Conservation (phyloP, 1,140 invertebrate species). For the Anagrus nilaparvatae region DNA sequence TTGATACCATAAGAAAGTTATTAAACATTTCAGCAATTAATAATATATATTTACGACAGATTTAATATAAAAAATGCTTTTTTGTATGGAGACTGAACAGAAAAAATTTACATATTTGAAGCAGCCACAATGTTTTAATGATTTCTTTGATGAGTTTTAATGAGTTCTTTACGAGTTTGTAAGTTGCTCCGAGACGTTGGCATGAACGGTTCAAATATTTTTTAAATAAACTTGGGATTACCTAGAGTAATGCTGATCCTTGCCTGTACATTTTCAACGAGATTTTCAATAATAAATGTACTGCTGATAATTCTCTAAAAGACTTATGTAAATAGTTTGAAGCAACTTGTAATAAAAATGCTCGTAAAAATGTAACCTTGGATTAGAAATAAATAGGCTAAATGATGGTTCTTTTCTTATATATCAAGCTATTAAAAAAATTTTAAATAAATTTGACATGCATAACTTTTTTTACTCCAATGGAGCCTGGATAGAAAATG, state of each 20-base stretch:
- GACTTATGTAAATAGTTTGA: slow-evolving; percentile 2
- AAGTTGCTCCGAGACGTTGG: slow-evolving; percentile 18
- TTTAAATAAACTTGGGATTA: neutral
- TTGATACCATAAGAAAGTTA: slow-evolving; percentile 4
- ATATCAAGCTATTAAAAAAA: slow-evolving; percentile 8
- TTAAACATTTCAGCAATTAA: neutral
- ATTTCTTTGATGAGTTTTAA: too few species aligned
- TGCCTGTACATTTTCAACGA: slow-evolving; percentile 6
- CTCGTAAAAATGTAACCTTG: slow-evolving; percentile 4
- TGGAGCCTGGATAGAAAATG: neutral
- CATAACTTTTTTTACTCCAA: neutral
- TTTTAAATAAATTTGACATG: slow-evolving; percentile 11
- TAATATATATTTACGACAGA: slow-evolving; percentile 11
- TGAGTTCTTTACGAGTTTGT: too few species aligned
- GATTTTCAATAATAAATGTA: neutral
- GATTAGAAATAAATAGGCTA: slow-evolving; percentile 1
- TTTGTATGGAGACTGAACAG: slow-evolving; percentile 27
- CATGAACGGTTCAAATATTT: slow-evolving; percentile 18
- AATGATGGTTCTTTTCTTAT: slow-evolving; percentile 9
- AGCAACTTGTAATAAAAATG: neutral
- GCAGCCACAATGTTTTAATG: slow-evolving; percentile 24
- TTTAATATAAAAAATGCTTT: slow-evolving; percentile 30
- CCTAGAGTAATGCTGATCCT: neutral
- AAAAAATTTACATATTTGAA: slow-evolving; percentile 29
- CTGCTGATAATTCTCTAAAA: slow-evolving; percentile 4